These are phyloP conservation scores for Zelostemma sp. DNA, from an alignment of 1,140 invertebrate genomes.

Conservation along the genomic window DNA sequence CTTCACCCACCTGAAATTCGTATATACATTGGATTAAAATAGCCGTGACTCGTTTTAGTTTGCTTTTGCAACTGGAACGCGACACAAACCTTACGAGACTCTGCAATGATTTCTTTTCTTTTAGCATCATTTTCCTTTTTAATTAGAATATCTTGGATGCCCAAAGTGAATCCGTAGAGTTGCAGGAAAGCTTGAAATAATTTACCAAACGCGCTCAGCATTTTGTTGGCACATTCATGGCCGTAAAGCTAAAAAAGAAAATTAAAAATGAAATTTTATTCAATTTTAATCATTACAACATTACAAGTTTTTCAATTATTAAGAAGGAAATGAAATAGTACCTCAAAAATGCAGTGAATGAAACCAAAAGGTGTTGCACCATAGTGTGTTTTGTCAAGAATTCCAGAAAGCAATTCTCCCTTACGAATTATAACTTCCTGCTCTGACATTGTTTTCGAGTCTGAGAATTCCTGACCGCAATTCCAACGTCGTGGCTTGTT, in stretches of 20 bases:
- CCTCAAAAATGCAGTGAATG: constrained; percentile 92
- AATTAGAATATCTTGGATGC: constrained; percentile 95
- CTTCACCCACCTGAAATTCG: constrained; percentile 69
- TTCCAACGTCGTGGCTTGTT: constrained; percentile 71
- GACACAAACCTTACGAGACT: constrained; percentile 68
- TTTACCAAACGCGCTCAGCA: constrained; percentile 92
- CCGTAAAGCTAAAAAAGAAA: constrained; percentile 81
- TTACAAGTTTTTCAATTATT: not conserved
- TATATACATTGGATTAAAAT: not conserved
- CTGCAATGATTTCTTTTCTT: constrained; percentile 79
- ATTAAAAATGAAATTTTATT: too few species aligned
- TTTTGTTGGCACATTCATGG: constrained; percentile 80
- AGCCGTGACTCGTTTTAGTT: not conserved
- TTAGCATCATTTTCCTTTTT: constrained; percentile 78
- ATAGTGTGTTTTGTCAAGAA: constrained; percentile 98
- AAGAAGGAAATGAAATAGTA: too few species aligned
- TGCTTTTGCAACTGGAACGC: not conserved
- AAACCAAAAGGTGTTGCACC: constrained; percentile 95
- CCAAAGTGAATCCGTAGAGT: constrained; percentile 92
- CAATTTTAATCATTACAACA: too few species aligned
- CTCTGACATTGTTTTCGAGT: constrained; percentile 84
- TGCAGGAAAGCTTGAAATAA: constrained; percentile 94
- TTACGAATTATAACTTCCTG: constrained; percentile 90
- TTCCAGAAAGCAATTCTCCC: constrained; percentile 91
- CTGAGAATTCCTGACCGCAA: constrained; percentile 72